A percentile compares a stretch with the other conserved stretches of the same genome.
Conservation (phyloP, 2,113 vertebrate species). For the Pluvialis apricaria region DNA sequence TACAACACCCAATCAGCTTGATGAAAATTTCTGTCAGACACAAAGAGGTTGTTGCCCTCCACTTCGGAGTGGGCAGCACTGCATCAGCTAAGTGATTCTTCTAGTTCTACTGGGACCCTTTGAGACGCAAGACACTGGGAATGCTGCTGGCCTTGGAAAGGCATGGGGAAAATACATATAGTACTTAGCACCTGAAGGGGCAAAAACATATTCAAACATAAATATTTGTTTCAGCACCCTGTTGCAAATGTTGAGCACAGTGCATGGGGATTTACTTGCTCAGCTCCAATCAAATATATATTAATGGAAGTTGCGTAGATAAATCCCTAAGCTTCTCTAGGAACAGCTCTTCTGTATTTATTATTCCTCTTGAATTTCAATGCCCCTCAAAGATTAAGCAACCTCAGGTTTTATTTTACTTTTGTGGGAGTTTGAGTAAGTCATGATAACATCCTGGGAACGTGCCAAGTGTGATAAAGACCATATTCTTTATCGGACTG, state of each 20-base stretch:
- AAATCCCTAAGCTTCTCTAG: constrained; percentile 19
- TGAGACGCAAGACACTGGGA: background rate
- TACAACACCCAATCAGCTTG: background rate
- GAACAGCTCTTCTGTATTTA: constrained; percentile 22
- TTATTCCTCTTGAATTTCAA: constrained; percentile 43
- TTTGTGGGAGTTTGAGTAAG: background rate
- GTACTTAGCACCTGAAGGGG: background rate
- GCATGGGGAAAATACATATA: background rate
- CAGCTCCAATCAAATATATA: constrained; percentile 32
- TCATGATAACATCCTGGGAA: background rate
- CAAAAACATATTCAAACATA: background rate
- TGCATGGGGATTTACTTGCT: constrained; percentile 1
- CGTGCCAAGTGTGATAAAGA: background rate
- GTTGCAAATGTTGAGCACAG: background rate
- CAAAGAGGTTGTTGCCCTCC: background rate
- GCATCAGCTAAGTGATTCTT: background rate
- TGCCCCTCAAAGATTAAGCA: constrained; percentile 13
- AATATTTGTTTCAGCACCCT: constrained; percentile 30
- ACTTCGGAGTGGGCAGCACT: background rate
- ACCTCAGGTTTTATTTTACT: background rate
- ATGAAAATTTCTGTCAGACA: background rate
- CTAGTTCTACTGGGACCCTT: background rate
- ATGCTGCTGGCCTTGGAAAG: background rate
- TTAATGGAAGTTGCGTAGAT: background rate
- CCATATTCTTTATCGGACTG: background rate